phyloP scores from a whole-genome alignment of 2,113 vertebrate species.

The Seriola rivoliana region DNA sequence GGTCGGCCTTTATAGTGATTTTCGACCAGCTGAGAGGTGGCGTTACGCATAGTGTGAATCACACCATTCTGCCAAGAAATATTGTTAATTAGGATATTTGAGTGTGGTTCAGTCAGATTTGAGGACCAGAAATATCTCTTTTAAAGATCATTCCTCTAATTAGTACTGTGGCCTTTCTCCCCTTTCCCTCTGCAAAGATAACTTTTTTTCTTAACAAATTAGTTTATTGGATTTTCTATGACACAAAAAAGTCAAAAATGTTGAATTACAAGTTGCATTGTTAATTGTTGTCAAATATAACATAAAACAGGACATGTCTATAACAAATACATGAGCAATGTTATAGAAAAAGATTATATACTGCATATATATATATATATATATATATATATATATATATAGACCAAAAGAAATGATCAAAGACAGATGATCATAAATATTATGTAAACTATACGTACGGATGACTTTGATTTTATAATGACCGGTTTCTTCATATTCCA shows the following conservation, averaged over 20 bases:
- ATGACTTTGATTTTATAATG: not conserved
- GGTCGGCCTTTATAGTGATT: slow-evolving; percentile 27
- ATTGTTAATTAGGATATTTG: slow-evolving; percentile 18
- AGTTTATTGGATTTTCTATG: too few relatives aligned
- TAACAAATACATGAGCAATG: too few relatives aligned
- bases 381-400: too few relatives aligned
- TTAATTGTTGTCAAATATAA: too few relatives aligned
- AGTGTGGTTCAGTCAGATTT: not conserved
- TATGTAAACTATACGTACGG: not conserved
- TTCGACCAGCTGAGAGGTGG: slow-evolving; percentile 39
- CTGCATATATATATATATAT: too few relatives aligned
- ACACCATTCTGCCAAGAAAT: slow-evolving; percentile 1
- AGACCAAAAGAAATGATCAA: not conserved
- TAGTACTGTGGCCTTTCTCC: too few relatives aligned
- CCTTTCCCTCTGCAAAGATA: too few relatives aligned
- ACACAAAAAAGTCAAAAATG: too few relatives aligned
- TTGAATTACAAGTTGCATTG: too few relatives aligned
- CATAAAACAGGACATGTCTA: too few relatives aligned
- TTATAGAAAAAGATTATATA: too few relatives aligned
- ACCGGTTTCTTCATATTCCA: not conserved
- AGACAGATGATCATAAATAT: not conserved
- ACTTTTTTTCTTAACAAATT: too few relatives aligned
- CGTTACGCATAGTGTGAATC: slow-evolving; percentile 37
- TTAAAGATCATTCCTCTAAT: not conserved
- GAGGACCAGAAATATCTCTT: not conserved